A percentile compares a stretch with the other conserved stretches of the same genome.
Evolutionary conservation across 2,113 vertebrate species (phyloP).

Genomic region (Rhipidura dahli): DNA sequence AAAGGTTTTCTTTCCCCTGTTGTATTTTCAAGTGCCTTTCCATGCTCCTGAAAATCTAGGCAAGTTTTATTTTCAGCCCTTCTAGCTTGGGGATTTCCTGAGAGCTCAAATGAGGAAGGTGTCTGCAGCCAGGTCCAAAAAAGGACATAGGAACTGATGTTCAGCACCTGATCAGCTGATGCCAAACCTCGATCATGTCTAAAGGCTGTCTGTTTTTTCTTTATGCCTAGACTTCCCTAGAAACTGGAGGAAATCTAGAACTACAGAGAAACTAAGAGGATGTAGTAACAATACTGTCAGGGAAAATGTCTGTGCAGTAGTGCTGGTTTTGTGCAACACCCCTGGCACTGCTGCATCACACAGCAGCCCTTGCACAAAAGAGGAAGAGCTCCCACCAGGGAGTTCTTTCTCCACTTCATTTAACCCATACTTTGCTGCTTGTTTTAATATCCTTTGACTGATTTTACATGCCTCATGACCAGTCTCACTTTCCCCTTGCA

Average conservation of each 20-base stretch:
- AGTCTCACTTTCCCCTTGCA: background rate
- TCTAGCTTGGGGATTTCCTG: slow-evolving; percentile 35
- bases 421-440: background rate
- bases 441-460: background rate
- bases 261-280: background rate
- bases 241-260: slow-evolving; percentile 18
- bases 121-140: background rate
- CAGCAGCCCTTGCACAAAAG: background rate
- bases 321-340: background rate
- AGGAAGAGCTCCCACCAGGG: background rate
- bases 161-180: slow-evolving; percentile 11
- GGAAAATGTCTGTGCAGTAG: background rate
- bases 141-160: background rate
- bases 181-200: background rate
- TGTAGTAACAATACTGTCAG: background rate
- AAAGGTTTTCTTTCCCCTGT: background rate
- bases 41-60: background rate
- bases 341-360: background rate
- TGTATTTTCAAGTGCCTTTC: background rate
- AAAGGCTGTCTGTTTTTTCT: background rate
- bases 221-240: slow-evolving; percentile 14
- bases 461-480: background rate
- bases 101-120: slow-evolving; percentile 1
- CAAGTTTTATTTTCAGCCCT: slow-evolving; percentile 11
- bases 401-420: background rate